Evolutionary conservation across 1,140 invertebrate genomes (phyloP), one percentile per base, ranked within the genome.

Genomic region (Cotesia typhae): DNA sequence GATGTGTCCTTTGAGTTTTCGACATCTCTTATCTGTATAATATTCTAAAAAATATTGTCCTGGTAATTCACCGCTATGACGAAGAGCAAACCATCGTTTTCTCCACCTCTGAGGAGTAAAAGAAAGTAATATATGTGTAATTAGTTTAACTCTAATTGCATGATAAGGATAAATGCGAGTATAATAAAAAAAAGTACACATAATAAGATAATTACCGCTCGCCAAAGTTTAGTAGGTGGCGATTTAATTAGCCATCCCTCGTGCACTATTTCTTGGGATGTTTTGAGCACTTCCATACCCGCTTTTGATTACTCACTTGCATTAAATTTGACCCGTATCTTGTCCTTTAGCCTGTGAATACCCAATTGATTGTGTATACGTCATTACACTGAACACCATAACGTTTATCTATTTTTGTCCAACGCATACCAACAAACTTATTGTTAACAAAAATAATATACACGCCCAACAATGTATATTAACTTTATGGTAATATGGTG

Each of bases 41-140:
- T 98, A 98, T 81, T 96, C 95, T 71, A 98, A 88, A 81, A 95
- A 93, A 89, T 95, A 98, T 87, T 97, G 95, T 67, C 94, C 94
- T 66, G 96, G 96, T 76, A 97, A 90, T 81, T 97, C 94, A 73
- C 95, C 95, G 68, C 93, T 93, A 81, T 96, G 94, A 76, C 94
- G 91, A 71, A 98, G 88, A 55, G 95, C 93, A 88, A 98, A 98
- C 94, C 95, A 98, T 75, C 96, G 90, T 84, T 92, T 91, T 82
- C 95, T 91, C 96, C 96, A 98, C 90, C 95, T 93, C 96, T 98
- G 82, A 78, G 73, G 74, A 60, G 75, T 74, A 65, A 72, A 55
- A 74, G 65, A 47, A 47, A 47, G 10, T 7, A 10, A 47, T 10
- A 47, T 10, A 47, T 47, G 41, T 41, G 64, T 71, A 55, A 47